Evolutionary conservation across 2,888 invertebrate genomes (phyloP).

Genomic region (Ophioninae sp.): DNA sequence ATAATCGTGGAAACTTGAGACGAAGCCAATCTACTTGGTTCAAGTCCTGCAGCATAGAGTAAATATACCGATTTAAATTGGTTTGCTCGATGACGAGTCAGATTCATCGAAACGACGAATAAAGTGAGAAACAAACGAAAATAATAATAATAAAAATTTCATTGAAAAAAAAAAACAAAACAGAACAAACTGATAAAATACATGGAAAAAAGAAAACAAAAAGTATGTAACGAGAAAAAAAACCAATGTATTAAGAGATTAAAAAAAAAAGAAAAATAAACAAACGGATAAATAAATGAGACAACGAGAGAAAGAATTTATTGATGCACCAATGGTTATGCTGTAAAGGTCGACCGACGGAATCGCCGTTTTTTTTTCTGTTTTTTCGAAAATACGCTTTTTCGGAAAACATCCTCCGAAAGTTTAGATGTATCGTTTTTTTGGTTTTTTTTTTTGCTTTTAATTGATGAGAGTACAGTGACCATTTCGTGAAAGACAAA

Average conservation of each 20-base stretch:
- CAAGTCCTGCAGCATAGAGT: slow-evolving; percentile 80
- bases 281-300: slow-evolving; percentile 31
- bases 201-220: slow-evolving; percentile 10
- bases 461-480: slow-evolving; percentile 78
- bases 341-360: slow-evolving; percentile 61
- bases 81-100: slow-evolving; percentile 49
- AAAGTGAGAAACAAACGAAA: background rate
- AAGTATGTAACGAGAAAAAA: slow-evolving; percentile 12
- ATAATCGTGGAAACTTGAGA: slow-evolving; percentile 75
- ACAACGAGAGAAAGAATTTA: slow-evolving; percentile 54
- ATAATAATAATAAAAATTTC: too few relatives aligned
- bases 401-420: background rate
- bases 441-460: slow-evolving; percentile 45
- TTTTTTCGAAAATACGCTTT: slow-evolving; percentile 23
- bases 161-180: slow-evolving; percentile 12
- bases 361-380: slow-evolving; percentile 29
- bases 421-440: background rate
- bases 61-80: slow-evolving; percentile 72
- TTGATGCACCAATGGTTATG: slow-evolving; percentile 81
- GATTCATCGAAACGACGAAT: slow-evolving; percentile 22
- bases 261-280: slow-evolving; percentile 14
- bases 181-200: slow-evolving; percentile 30
- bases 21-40: slow-evolving; percentile 79
- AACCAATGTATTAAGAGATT: slow-evolving; percentile 1
- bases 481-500: slow-evolving; percentile 79